A percentile compares a stretch with the other conserved stretches of the same genome.
Conservation (phyloP, 2,113 vertebrate genomes). For the Hippocampus zosterae region DNA sequence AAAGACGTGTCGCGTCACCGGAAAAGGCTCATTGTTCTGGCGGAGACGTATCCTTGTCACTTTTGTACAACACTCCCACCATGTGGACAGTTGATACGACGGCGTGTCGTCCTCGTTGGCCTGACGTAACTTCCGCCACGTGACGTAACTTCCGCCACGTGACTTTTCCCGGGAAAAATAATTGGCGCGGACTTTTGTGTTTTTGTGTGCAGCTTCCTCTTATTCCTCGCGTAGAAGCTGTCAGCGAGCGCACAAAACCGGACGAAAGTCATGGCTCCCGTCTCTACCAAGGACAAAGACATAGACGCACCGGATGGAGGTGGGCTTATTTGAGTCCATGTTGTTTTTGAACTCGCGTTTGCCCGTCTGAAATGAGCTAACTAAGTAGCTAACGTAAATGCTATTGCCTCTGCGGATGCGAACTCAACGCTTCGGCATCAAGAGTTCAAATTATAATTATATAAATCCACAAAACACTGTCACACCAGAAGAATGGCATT, state of each 20-base stretch:
- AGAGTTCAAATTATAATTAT: background rate
- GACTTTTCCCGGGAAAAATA: conserved; percentile 72
- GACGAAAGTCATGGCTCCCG: conserved; percentile 61
- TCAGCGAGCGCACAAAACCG: background rate
- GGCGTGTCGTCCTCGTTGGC: conserved; percentile 22
- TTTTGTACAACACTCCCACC: conserved; percentile 26
- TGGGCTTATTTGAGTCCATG: conserved; percentile 31
- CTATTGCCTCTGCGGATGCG: background rate
- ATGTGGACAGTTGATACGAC: background rate
- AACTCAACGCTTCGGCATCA: background rate
- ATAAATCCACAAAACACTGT: background rate
- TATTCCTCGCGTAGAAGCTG: background rate
- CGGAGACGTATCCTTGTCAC: too few species aligned
- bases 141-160: conserved; percentile 69
- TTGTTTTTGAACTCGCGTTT: background rate
- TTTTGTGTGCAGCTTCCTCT: conserved; percentile 45
- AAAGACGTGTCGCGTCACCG: background rate
- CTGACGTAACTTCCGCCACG: conserved; percentile 63
- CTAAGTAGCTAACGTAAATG: conserved; percentile 13
- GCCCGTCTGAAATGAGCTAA: conserved; percentile 14
- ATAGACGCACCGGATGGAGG: conserved; percentile 53
- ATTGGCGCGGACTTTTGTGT: conserved; percentile 67
- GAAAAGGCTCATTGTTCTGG: background rate
- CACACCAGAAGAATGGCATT: background rate
- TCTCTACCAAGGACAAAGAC: conserved; percentile 70